Evolutionary conservation across 2,888 invertebrate genomes (phyloP).

Genomic region (Kryphioiulus occultus): DNA sequence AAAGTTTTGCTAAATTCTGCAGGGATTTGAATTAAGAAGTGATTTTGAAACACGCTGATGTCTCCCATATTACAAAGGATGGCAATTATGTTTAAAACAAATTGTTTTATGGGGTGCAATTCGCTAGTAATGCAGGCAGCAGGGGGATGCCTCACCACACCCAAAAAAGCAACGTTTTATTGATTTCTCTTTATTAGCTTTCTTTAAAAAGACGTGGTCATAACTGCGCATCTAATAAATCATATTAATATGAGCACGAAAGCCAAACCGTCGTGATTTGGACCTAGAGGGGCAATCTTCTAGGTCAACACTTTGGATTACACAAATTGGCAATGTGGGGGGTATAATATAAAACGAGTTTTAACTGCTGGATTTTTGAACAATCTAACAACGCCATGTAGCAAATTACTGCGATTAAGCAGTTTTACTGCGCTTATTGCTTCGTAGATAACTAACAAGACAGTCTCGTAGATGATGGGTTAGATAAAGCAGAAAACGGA

Average conservation of each 20-base stretch:
- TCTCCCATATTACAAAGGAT: not conserved
- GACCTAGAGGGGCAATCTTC: not conserved
- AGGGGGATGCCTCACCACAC: not conserved
- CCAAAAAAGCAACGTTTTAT: slow-evolving; percentile 6
- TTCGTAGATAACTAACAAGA: not conserved
- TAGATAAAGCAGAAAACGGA: too few relatives aligned
- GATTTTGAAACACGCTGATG: not conserved
- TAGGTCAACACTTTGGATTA: not conserved
- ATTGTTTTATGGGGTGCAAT: slow-evolving; percentile 17
- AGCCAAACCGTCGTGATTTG: not conserved
- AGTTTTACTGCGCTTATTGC: not conserved
- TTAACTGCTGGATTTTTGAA: not conserved
- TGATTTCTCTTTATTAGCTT: slow-evolving; percentile 26
- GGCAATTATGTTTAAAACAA: not conserved
- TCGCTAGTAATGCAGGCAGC: not conserved
- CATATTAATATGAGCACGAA: not conserved
- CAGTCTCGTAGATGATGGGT: not conserved
- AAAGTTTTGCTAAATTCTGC: not conserved
- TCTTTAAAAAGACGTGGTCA: slow-evolving; percentile 8
- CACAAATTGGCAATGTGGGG: not conserved
- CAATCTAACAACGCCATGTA: not conserved
- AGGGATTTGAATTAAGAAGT: not conserved
- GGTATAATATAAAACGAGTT: not conserved
- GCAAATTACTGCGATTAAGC: not conserved
- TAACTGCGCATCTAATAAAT: slow-evolving; percentile 20